These are phyloP conservation scores for Bovichtus diacanthus DNA, from an alignment of 2,797 vertebrate genomes.

Conservation along the genomic window DNA sequence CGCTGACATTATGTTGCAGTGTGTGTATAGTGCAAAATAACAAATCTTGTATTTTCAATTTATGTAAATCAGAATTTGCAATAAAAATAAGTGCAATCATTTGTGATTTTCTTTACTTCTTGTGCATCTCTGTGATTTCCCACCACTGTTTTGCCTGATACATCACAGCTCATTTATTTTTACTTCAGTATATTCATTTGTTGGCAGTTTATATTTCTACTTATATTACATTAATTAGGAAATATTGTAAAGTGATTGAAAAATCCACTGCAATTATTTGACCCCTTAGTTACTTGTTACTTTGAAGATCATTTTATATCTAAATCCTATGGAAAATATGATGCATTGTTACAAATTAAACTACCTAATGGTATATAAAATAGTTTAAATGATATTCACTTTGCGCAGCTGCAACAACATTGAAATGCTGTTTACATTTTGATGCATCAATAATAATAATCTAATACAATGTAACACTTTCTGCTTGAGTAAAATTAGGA, in stretches of 20 bases:
- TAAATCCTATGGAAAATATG: not conserved
- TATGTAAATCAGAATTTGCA: constrained; percentile 33
- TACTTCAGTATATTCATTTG: not conserved
- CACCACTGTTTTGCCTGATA: no score
- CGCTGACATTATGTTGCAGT: constrained; percentile 41
- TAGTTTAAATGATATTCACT: not conserved
- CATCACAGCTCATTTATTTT: no score
- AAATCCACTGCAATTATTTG: not conserved
- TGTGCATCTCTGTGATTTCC: not conserved
- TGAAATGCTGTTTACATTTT: no score
- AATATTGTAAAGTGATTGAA: no score
- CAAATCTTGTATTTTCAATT: constrained; percentile 27
- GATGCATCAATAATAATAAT: no score
- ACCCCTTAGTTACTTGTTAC: not conserved
- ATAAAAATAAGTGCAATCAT: constrained; percentile 38
- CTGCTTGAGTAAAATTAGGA: no score
- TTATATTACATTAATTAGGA: not conserved
- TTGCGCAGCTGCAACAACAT: not conserved
- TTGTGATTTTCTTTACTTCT: not conserved
- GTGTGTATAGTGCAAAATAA: constrained; percentile 33
- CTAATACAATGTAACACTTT: no score
- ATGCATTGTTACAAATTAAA: not conserved
- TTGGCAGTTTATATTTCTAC: not conserved
- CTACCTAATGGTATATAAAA: no score
- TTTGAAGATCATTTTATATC: not conserved